phyloP scores from a whole-genome alignment of 2,888 invertebrate genomes.

The Slavum lentiscoides region DNA sequence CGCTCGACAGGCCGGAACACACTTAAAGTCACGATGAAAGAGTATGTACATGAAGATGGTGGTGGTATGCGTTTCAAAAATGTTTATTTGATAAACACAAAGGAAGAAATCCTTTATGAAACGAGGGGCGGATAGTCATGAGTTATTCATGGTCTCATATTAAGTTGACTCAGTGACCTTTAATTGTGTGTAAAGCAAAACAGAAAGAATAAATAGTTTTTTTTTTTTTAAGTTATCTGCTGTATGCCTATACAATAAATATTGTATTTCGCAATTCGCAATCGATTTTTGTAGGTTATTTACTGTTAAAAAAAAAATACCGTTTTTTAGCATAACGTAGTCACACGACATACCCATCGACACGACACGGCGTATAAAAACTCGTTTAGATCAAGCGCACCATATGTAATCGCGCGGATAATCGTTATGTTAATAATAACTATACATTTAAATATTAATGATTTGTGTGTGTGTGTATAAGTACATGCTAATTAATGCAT shows the following conservation, averaged over 20 bases:
- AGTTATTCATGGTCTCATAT: slow-evolving; percentile 17
- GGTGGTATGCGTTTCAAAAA: neutral
- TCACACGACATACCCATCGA: neutral
- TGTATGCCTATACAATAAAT: neutral
- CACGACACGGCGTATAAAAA: neutral
- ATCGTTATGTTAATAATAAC: neutral
- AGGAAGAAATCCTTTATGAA: slow-evolving; percentile 6
- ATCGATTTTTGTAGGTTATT: neutral
- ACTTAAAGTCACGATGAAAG: neutral
- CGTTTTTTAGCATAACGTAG: neutral
- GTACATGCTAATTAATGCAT: too few relatives aligned
- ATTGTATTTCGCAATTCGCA: neutral
- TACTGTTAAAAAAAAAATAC: neutral
- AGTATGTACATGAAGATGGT: neutral
- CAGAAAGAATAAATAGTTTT: slow-evolving; percentile 1
- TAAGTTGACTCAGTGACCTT: neutral
- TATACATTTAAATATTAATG: neutral
- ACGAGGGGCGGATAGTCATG: neutral
- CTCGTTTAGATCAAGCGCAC: too few relatives aligned
- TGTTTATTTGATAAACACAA: slow-evolving; percentile 22
- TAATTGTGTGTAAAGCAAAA: neutral
- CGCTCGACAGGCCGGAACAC: neutral
- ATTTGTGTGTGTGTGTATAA: neutral
- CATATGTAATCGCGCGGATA: neutral
- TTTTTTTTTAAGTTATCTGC: neutral